Base-by-base conservation (phyloP, 2,888 invertebrate species). In the Pedicia rivosa region DNA sequence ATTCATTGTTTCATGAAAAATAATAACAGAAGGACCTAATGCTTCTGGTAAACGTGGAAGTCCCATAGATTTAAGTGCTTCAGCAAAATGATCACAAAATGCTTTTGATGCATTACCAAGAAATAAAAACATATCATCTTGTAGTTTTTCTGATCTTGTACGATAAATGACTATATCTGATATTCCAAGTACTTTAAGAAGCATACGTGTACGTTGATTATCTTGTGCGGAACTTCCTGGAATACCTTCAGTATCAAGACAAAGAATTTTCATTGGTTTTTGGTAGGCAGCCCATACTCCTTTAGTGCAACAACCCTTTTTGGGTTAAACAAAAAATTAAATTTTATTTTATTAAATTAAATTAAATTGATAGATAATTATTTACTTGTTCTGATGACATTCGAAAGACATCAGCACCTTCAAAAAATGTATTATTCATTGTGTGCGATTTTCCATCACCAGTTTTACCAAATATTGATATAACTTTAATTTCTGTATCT, bases 381-480 rank as follows among this genome's bases (percentile, higher is more conserved):
- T n/a, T 79, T 42, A 70, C 68, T 14, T 72, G 65, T 44, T 56
- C 56, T 1, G 53, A 44, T 22, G 59, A 59, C 17, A 58, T 60
- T 20, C 50, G 51, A 40, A 59, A 60, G 1, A 75, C 49, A 47
- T 72, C 68, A 41, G 65, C 60, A 2, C 75, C 76, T 45, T 67
- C 56, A 51, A 76, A 78, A 52, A 78, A 76, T 10, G 71, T 67
- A 47, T 81, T 69, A 56, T 86, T 86, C 50, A 84, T 59, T 0
- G 81, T 81, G 50, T 77, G 70, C 3, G 82, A 82, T 58, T 84
- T 84, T 2, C 83, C 84, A 59, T 82, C 83, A 1, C 83, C 83
- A 0, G 81, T 80, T 50, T 82, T 84, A 3, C 86, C 86, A 60
- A 84, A 81, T 50, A 86, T 80, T 9, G 83, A 78, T 1, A 84